Evolutionary conservation across 2,888 invertebrate species (phyloP), one percentile per base, ranked within the genome.

Genomic region (Biston betularia): DNA sequence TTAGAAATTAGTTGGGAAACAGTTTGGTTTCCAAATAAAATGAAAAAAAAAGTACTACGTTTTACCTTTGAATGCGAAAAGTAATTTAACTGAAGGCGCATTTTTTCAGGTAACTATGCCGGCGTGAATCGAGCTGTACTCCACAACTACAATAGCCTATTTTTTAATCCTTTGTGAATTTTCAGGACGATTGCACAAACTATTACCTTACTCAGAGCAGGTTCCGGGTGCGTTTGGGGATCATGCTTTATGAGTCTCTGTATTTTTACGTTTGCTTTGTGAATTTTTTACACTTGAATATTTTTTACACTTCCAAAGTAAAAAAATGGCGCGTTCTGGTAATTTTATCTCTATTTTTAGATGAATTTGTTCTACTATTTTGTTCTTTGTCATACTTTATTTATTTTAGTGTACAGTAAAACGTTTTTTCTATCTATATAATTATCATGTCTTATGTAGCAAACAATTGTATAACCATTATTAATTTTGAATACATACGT

Each of bases 181-280:
- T 60, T 15, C 59, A 11, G 57, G 61, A 49, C 56, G 70, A 68
- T 70, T 54, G 72, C 64, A 63, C 70, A 68, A 72, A 70, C 66
- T 66, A 72, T 62, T 68, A 63, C 63, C 63, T 69, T 67, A 71
- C 71, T 63, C 58, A 64, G 42, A 34, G 59, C 53, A 67, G 65
- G 55, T 69, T 68, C 69, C 35, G 65, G 68, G 46, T 62, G 58
- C 65, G 55, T 50, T 60, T 34, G 33, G 52, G 38, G 48, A 59
- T 33, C 42, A 38, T 10, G 38, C 15, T 8, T 6, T n/a, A 12
- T 49, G 33, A 35, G 35, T 14, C 35, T 52, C 14, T 14, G 52
- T 14, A 35, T 52, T 49, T 50, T 50, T 24, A 35, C 11, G 9
- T 53, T 15, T 38, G 52, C 38, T 34, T 50, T 14, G 8, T 42